Conservation (phyloP, 2,888 invertebrate species). For the Chymomyza procnemis region DNA sequence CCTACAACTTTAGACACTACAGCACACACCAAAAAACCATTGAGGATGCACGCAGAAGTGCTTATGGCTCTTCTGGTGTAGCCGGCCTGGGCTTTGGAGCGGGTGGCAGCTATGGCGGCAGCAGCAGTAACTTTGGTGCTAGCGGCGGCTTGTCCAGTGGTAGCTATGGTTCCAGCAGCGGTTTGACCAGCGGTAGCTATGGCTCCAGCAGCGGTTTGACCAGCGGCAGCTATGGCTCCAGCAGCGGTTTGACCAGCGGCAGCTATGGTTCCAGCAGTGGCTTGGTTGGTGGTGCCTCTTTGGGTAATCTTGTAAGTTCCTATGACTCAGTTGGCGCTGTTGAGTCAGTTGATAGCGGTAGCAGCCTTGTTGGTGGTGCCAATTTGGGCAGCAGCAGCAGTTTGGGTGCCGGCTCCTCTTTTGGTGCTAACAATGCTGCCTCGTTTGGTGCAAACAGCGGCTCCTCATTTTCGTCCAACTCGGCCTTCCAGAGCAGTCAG, state of each 20-base stretch:
- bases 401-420: slow-evolving; percentile 24
- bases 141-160: slow-evolving; percentile 24
- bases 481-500: slow-evolving; percentile 57
- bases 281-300: slow-evolving; percentile 5
- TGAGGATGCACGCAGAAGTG: slow-evolving; percentile 71
- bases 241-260: background rate
- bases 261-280: background rate
- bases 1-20: slow-evolving; percentile 65
- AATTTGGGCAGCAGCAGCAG: slow-evolving; percentile 48
- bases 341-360: slow-evolving; percentile 34
- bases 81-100: slow-evolving; percentile 26
- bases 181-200: background rate
- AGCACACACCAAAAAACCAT: slow-evolving; percentile 74
- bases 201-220: slow-evolving; percentile 33
- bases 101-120: background rate
- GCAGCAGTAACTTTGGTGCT: slow-evolving; percentile 19
- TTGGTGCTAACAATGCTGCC: slow-evolving; percentile 30
- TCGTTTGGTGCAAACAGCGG: slow-evolving; percentile 51
- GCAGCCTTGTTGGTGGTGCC: slow-evolving; percentile 14
- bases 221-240: slow-evolving; percentile 10
- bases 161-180: slow-evolving; percentile 7
- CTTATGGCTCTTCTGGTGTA: slow-evolving; percentile 28
- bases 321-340: slow-evolving; percentile 62
- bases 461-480: slow-evolving; percentile 43
- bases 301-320: slow-evolving; percentile 53